phyloP scores from a whole-genome alignment of 2,888 invertebrate species.

The Cremastinae sp. region DNA sequence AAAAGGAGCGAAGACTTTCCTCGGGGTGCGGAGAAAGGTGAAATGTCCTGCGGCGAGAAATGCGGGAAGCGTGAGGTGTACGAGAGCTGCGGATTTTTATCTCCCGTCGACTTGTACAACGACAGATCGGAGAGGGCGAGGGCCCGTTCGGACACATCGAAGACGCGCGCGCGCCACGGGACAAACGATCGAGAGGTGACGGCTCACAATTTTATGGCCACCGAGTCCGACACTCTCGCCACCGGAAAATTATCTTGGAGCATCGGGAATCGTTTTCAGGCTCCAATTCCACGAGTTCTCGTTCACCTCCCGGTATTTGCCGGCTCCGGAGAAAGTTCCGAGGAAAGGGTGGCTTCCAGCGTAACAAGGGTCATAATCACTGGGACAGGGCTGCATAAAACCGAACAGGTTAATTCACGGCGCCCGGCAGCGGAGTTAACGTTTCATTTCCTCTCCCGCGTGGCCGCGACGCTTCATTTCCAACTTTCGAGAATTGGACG shows the following conservation, averaged over 20 bases:
- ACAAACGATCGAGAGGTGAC: conserved; percentile 46
- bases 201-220: conserved; percentile 55
- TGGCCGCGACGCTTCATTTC: no score
- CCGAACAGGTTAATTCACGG: conserved; percentile 52
- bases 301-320: conserved; percentile 13
- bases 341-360: conserved; percentile 54
- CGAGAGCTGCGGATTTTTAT: conserved; percentile 58
- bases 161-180: conserved; percentile 19
- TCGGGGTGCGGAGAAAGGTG: conserved; percentile 51
- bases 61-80: not conserved
- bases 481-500: conserved; percentile 14
- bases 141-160: conserved; percentile 34
- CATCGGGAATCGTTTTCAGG: conserved; percentile 47
- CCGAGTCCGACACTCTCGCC: conserved; percentile 45
- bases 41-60: conserved; percentile 59
- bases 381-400: conserved; percentile 55
- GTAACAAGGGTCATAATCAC: conserved; percentile 60
- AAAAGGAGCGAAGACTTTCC: conserved; percentile 37
- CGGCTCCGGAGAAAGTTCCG: conserved; percentile 38
- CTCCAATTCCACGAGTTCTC: conserved; percentile 38
- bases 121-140: conserved; percentile 50
- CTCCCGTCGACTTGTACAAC: conserved; percentile 42
- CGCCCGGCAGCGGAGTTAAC: conserved; percentile 11
- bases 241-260: conserved; percentile 48
- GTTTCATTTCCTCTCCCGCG: conserved; percentile 24